Conservation (phyloP, 2,888 invertebrate genomes). For the Chrysodeixis includens region DNA sequence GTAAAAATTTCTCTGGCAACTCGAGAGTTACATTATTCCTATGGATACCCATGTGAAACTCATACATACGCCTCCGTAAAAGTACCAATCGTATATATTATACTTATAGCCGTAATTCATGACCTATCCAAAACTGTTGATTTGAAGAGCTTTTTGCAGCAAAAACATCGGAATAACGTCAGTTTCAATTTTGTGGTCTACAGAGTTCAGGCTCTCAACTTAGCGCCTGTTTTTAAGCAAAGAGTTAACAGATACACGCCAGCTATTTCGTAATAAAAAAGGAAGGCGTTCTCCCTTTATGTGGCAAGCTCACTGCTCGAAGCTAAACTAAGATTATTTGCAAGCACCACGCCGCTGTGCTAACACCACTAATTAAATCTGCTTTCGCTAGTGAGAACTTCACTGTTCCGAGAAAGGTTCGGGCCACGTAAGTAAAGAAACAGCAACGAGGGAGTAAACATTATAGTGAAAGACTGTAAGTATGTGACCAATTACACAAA, state of each 20-base stretch:
- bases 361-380: constrained; percentile 73
- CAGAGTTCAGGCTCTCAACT: constrained; percentile 33
- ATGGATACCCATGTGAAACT: too few relatives aligned
- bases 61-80: too few relatives aligned
- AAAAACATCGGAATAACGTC: too few relatives aligned
- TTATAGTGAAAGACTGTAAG: constrained; percentile 15
- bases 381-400: constrained; percentile 61
- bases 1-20: too few relatives aligned
- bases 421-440: constrained; percentile 46
- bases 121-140: too few relatives aligned
- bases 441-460: constrained; percentile 30
- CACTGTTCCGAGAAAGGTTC: constrained; percentile 49
- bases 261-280: constrained; percentile 51
- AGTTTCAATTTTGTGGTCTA: too few relatives aligned
- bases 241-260: constrained; percentile 49
- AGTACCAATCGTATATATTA: too few relatives aligned
- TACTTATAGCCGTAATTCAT: too few relatives aligned
- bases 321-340: constrained; percentile 64
- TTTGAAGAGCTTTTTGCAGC: too few relatives aligned
- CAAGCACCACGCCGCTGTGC: constrained; percentile 62
- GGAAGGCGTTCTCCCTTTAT: constrained; percentile 42
- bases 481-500: constrained; percentile 34
- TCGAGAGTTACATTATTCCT: too few relatives aligned
- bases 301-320: constrained; percentile 29
- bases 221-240: constrained; percentile 50